These are phyloP conservation scores for Clytia hemisphaerica DNA, from an alignment of 30 jellyfish, hydroid and myxozoan species.

Conservation along the genomic window DNA sequence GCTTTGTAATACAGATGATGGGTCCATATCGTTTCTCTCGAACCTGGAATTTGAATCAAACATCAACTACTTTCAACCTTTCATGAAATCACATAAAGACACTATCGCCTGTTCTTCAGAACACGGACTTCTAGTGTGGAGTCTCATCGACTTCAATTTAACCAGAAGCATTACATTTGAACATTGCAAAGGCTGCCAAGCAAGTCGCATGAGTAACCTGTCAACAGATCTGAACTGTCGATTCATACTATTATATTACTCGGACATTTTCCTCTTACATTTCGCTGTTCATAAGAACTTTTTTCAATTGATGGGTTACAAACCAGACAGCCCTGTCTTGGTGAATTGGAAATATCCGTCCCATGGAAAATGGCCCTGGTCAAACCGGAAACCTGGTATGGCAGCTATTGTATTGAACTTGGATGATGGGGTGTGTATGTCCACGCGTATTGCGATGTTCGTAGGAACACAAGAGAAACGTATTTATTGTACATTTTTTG, in stretches of 20 bases:
- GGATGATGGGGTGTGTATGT: constrained; percentile 22
- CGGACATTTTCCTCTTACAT: constrained; percentile 8
- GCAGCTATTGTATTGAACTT: constrained; percentile 20
- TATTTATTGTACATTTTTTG: constrained; percentile 20
- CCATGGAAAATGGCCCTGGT: constrained; percentile 49
- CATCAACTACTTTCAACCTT: constrained; percentile 27
- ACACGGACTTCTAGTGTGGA: constrained; percentile 27
- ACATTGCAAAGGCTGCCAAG: constrained; percentile 14
- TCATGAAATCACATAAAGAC: constrained; percentile 9
- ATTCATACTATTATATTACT: constrained; percentile 24
- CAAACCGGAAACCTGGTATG: constrained; percentile 45
- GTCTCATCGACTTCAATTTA: constrained; percentile 15
- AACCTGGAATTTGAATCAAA: background rate
- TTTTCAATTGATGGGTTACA: constrained; percentile 23
- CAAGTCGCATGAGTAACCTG: background rate
- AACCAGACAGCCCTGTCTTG: background rate
- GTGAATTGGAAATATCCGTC: constrained; percentile 37
- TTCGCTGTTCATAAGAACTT: constrained; percentile 25
- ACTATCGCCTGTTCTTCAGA: constrained; percentile 33
- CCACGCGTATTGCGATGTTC: constrained; percentile 17
- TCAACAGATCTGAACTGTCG: constrained; percentile 21
- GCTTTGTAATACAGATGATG: background rate
- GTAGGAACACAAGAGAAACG: constrained; percentile 33
- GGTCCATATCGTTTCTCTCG: constrained; percentile 9
- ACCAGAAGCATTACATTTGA: constrained; percentile 2